A percentile compares a stretch with the other conserved stretches of the same genome.
Conservation (phyloP, 2,797 vertebrate genomes). For the Limnodromus scolopaceus region DNA sequence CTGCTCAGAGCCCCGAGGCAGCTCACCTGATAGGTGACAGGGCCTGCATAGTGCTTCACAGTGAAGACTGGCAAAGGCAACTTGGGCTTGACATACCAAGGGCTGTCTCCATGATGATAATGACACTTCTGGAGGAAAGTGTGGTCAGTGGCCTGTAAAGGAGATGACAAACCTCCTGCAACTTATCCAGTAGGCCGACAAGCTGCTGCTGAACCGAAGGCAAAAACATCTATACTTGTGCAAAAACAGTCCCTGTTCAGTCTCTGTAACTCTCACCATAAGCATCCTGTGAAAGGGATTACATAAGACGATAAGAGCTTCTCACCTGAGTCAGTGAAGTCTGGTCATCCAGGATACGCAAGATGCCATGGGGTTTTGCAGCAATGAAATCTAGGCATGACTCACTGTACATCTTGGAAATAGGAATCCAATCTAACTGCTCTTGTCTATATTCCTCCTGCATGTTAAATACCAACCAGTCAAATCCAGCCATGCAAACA, state of each 20-base stretch:
- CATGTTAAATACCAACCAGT: not conserved
- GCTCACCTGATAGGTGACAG: conserved; percentile 92
- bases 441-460: conserved; percentile 90
- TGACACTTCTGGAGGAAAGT: conserved; percentile 97
- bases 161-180: not conserved
- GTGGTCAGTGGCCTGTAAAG: conserved; percentile 90
- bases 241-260: not conserved
- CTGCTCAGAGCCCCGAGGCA: not conserved
- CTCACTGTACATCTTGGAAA: conserved; percentile 75
- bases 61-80: conserved; percentile 91
- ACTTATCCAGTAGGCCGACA: not conserved
- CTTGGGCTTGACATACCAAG: conserved; percentile 88
- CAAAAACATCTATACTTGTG: not conserved
- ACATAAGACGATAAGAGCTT: not conserved
- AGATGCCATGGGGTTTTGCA: conserved; percentile 86
- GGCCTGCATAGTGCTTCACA: conserved; percentile 88
- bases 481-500: not conserved
- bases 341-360: conserved; percentile 90
- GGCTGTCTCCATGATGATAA: conserved; percentile 88
- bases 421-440: conserved; percentile 84
- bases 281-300: not conserved
- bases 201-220: not conserved
- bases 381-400: conserved; percentile 88
- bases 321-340: conserved; percentile 88
- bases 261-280: not conserved